Conservation (phyloP, 1,140 invertebrate genomes). For the Lucilia cuprina region DNA sequence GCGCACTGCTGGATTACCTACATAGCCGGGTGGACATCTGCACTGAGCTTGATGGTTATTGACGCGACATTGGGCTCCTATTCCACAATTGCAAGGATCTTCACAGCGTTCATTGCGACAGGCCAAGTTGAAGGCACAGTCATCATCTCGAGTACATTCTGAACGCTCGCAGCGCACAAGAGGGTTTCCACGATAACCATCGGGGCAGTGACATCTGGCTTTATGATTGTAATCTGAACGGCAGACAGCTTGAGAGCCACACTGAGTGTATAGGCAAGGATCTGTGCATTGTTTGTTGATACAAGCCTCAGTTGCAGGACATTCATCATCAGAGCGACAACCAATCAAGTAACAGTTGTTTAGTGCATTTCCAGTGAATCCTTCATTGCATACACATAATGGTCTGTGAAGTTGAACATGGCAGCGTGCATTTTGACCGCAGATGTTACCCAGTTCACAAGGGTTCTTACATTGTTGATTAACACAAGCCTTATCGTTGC, state of each 20-base stretch:
- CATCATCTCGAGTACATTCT: slow-evolving; percentile 76
- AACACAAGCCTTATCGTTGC: slow-evolving; percentile 83
- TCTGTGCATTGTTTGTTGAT: slow-evolving; percentile 84
- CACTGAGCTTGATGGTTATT: slow-evolving; percentile 79
- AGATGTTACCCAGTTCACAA: slow-evolving; percentile 73
- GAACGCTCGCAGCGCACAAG: slow-evolving; percentile 77
- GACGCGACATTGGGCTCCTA: slow-evolving; percentile 78
- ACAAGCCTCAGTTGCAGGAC: slow-evolving; percentile 81
- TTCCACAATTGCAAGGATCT: slow-evolving; percentile 79
- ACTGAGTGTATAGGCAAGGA: slow-evolving; percentile 80
- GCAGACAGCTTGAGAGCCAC: slow-evolving; percentile 83
- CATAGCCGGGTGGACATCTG: slow-evolving; percentile 81
- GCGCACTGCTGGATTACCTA: slow-evolving; percentile 75
- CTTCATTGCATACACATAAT: slow-evolving; percentile 82
- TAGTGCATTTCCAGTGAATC: slow-evolving; percentile 83
- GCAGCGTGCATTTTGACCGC: slow-evolving; percentile 83
- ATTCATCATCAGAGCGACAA: slow-evolving; percentile 85
- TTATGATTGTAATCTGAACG: slow-evolving; percentile 74
- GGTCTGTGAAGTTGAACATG: slow-evolving; percentile 81
- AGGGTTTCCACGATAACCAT: slow-evolving; percentile 78
- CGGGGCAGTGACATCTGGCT: slow-evolving; percentile 80
- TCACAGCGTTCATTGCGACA: slow-evolving; percentile 79
- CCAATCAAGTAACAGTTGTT: slow-evolving; percentile 68
- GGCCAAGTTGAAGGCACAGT: slow-evolving; percentile 77
- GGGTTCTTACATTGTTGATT: slow-evolving; percentile 79